phyloP scores from a whole-genome alignment of 2,888 invertebrate genomes.

The Cheiracanthium punctorium region DNA sequence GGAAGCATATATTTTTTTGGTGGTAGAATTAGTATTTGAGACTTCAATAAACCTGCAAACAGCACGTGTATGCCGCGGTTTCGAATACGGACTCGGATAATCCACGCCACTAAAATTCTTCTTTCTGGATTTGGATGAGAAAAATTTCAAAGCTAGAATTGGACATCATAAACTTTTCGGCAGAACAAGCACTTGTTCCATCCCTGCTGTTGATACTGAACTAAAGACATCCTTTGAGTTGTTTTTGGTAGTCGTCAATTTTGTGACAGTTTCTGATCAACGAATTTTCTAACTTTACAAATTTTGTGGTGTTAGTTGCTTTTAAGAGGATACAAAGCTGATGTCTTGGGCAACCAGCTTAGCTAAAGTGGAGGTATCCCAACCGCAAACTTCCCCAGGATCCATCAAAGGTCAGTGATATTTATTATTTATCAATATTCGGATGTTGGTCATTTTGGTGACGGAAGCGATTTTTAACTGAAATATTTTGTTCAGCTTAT shows the following conservation, averaged over 20 bases:
- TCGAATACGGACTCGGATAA: constrained; percentile 39
- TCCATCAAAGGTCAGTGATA: constrained; percentile 71
- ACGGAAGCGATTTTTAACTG: neutral
- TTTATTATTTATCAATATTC: neutral
- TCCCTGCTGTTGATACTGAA: neutral
- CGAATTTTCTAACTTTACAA: neutral
- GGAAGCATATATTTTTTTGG: neutral
- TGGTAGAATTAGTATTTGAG: neutral
- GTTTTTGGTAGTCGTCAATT: neutral
- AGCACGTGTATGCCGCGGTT: constrained; percentile 48
- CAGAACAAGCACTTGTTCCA: neutral
- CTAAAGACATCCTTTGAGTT: neutral
- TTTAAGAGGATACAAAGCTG: constrained; percentile 52
- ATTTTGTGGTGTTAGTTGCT: constrained; percentile 44
- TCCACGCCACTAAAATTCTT: constrained; percentile 50
- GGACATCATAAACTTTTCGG: neutral
- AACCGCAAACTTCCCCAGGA: constrained; percentile 72
- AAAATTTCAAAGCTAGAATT: neutral
- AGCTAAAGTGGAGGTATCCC: constrained; percentile 72
- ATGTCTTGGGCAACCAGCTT: constrained; percentile 72
- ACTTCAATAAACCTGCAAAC: constrained; percentile 14
- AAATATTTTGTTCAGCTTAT: no score
- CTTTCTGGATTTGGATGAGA: constrained; percentile 43
- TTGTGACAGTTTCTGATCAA: neutral
- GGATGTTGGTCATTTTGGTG: neutral